Conservation (phyloP, 1,140 invertebrate genomes). For the Psilanteris sp. region DNA sequence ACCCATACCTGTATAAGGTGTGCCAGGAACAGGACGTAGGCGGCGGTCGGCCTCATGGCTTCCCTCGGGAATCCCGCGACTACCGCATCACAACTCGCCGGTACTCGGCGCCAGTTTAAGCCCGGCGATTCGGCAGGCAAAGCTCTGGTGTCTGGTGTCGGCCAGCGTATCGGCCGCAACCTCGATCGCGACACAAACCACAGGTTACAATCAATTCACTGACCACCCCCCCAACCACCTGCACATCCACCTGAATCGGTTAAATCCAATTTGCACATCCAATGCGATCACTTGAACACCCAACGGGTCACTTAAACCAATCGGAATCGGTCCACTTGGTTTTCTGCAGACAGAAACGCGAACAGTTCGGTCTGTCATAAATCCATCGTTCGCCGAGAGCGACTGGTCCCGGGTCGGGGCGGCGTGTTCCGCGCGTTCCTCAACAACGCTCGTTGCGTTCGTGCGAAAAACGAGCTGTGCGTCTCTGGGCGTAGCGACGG, state of each 20-base stretch:
- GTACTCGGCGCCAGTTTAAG: constrained; percentile 19
- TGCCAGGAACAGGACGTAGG: constrained; percentile 80
- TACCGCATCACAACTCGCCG: constrained; percentile 79
- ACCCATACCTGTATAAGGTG: constrained; percentile 75
- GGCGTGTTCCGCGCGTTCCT: constrained; percentile 12
- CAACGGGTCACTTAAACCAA: constrained; percentile 2
- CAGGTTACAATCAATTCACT: constrained; percentile 18
- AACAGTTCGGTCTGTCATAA: constrained; percentile 20
- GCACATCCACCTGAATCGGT: constrained; percentile 21
- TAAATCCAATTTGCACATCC: constrained; percentile 29
- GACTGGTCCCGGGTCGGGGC: constrained; percentile 9
- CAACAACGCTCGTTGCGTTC: constrained; percentile 22
- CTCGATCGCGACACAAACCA: constrained; percentile 4
- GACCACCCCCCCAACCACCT: constrained; percentile 29
- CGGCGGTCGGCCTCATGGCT: constrained; percentile 80
- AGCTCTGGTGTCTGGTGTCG: constrained; percentile 13
- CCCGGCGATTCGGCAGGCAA: constrained; percentile 7
- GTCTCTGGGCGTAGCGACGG: constrained; percentile 35
- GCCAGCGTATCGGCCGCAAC: constrained; percentile 17
- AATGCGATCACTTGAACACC: constrained; percentile 12
- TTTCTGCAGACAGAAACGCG: not conserved
- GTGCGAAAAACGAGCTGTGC: constrained; percentile 50
- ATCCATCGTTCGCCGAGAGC: constrained; percentile 5
- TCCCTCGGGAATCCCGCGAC: constrained; percentile 78
- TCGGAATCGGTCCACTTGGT: not conserved